Conservation (phyloP, 2,888 invertebrate species). For the Athetis lepigone region DNA sequence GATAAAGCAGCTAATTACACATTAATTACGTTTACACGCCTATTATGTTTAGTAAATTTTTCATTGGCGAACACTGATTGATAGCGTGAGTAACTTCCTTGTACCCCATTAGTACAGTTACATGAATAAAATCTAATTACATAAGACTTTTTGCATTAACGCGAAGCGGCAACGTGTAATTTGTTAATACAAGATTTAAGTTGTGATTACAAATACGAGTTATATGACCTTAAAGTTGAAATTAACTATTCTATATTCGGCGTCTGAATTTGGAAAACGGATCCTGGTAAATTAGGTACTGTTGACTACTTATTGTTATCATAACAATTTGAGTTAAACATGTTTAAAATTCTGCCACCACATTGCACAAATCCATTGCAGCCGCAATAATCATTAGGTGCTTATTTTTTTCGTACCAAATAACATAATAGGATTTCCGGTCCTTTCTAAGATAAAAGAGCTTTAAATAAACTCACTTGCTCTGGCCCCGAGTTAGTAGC, state of each 20-base stretch:
- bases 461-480: neutral
- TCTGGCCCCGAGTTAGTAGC: neutral
- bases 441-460: conserved; percentile 28
- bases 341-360: neutral
- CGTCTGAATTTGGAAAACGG: conserved; percentile 43
- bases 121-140: conserved; percentile 71
- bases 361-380: neutral
- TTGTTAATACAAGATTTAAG: conserved; percentile 73
- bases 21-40: conserved; percentile 52
- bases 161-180: conserved; percentile 69
- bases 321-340: conserved; percentile 4
- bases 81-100: conserved; percentile 68
- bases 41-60: conserved; percentile 58
- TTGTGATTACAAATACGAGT: conserved; percentile 70
- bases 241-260: conserved; percentile 68
- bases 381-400: neutral
- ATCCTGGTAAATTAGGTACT: conserved; percentile 27
- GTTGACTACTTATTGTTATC: conserved; percentile 8
- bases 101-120: conserved; percentile 67
- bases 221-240: conserved; percentile 73
- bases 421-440: conserved; percentile 24
- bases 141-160: conserved; percentile 63
- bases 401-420: conserved; percentile 7
- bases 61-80: conserved; percentile 62
- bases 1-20: conserved; percentile 39